Evolutionary conservation across 2,797 vertebrate species (phyloP).

Genomic region (Sternarchorhynchus goeldii): DNA sequence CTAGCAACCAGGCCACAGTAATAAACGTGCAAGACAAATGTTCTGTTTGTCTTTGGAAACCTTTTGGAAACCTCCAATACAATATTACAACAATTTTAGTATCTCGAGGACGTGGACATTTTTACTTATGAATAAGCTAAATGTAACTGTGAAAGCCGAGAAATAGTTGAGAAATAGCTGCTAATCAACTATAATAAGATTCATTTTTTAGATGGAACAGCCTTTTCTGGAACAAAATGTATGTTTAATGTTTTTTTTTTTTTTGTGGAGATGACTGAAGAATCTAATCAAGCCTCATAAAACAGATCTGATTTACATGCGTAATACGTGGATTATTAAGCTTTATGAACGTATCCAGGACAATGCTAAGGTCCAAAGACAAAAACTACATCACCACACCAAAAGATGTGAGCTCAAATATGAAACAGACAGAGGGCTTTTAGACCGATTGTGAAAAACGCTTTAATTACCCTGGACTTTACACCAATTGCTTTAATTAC

Average conservation of each 20-base stretch:
- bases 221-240: too few relatives aligned
- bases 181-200: conserved; percentile 8
- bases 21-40: background rate
- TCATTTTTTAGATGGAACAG: background rate
- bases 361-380: background rate
- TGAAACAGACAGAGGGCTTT: background rate
- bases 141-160: background rate
- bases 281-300: background rate
- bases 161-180: background rate
- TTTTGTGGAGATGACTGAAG: too few relatives aligned
- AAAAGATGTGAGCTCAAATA: background rate
- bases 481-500: background rate
- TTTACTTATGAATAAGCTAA: background rate
- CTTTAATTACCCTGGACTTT: background rate
- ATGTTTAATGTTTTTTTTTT: background rate
- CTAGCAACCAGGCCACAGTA: background rate
- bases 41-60: conserved; percentile 3
- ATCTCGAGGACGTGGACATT: background rate
- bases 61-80: background rate
- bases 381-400: background rate
- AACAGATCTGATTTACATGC: background rate
- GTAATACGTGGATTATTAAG: too few relatives aligned
- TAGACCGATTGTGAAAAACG: background rate
- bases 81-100: background rate
- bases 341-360: background rate